Base-by-base conservation (phyloP, 1,140 invertebrate species). In the Choristoneura fumiferana region DNA sequence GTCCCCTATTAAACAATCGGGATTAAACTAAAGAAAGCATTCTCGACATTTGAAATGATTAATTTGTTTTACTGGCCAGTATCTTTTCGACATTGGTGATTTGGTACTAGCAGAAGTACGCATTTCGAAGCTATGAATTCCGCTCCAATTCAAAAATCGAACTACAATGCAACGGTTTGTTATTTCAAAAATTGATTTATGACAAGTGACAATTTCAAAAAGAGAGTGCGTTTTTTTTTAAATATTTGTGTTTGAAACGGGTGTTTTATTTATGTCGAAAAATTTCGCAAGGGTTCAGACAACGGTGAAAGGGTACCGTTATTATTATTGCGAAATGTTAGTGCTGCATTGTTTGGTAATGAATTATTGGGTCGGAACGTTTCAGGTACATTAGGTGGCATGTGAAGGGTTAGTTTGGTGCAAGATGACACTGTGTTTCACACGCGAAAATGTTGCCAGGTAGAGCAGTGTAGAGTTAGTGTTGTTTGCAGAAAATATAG, bases 291-390 rank as follows among this genome's bases (percentile, higher is more conserved):
- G 84, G 86, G 84, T 84, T 69, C 67, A 78, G 74, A 81, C 81
- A 82, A 76, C 79, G 73, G 75, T 54, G 61, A 83, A 86, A 85
- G 79, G 84, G 81, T 74, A 73, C 69, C 58, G 67, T 83, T 85
- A 84, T 85, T 89, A 85, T 63, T 87, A 87, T 83, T 88, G 85
- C 69, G 78, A 81, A 74, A 81, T 81, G 81, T 82, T 83, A 78
- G 80, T 85, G 74, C 79, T 73, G 68, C 62, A 81, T 88, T 87
- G 84, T 87, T 81, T 57, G 61, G 58, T 89, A 89, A 89, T 89
- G 86, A 89, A 89, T 87, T 88, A 88, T 86, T 85, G 84, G 85
- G 78, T 89, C 75, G 79, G 78, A 76, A 84, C 71, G 71, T 83
- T 89, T 89, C 84, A 86, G 84, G 86, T 87, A 89, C 84, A 84